Conservation (phyloP, 2,797 vertebrate species). For the Aplochiton taeniatus region DNA sequence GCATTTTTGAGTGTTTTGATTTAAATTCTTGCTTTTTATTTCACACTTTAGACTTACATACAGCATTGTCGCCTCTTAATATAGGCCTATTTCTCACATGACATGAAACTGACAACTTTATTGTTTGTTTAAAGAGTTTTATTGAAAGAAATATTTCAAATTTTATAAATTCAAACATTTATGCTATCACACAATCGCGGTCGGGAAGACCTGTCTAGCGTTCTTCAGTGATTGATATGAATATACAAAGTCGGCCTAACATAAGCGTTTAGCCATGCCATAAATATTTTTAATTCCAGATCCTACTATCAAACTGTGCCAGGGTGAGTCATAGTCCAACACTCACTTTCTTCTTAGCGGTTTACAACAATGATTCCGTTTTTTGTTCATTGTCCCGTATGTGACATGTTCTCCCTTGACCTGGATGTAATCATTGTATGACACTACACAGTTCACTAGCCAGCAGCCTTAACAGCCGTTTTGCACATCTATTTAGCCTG, state of each 20-base stretch:
- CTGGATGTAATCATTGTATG: constrained; percentile 63
- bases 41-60: no score
- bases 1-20: no score
- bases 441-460: constrained; percentile 64
- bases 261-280: constrained; percentile 28
- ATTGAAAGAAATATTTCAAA: constrained; percentile 81
- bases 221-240: constrained; percentile 61
- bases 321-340: constrained; percentile 23
- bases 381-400: neutral
- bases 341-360: constrained; percentile 46
- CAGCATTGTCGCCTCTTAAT: no score
- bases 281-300: constrained; percentile 28
- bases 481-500: constrained; percentile 48
- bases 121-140: constrained; percentile 76
- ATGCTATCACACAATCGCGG: constrained; percentile 76
- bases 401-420: constrained; percentile 53
- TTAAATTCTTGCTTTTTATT: no score
- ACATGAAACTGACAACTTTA: constrained; percentile 16
- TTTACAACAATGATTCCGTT: constrained; percentile 61
- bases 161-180: constrained; percentile 76
- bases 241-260: constrained; percentile 16
- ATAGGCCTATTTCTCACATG: no score
- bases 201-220: constrained; percentile 53
- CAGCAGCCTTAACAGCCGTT: constrained; percentile 59
- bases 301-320: neutral